phyloP scores from a whole-genome alignment of 1,140 invertebrate species.

The Panagrolaimus sp. region DNA sequence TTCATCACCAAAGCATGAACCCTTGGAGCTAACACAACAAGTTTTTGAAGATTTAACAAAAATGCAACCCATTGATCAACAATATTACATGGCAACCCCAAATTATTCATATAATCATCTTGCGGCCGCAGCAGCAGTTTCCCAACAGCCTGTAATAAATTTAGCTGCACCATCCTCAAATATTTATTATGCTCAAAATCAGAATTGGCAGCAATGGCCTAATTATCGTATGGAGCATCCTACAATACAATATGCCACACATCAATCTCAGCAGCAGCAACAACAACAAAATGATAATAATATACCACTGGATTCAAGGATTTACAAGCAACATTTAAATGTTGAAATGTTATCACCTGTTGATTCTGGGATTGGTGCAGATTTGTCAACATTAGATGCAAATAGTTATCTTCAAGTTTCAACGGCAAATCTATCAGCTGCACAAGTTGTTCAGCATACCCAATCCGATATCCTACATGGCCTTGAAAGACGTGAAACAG shows the following conservation, averaged over 20 bases:
- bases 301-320: not conserved
- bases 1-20: conserved; percentile 54
- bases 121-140: not conserved
- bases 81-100: too few species aligned
- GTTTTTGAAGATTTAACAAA: conserved; percentile 15
- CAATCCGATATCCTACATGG: conserved; percentile 30
- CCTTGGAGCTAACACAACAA: conserved; percentile 44
- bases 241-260: conserved; percentile 11
- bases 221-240: too few species aligned
- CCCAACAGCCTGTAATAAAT: conserved; percentile 26
- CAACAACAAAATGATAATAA: conserved; percentile 20
- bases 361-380: conserved; percentile 52
- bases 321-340: not conserved
- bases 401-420: conserved; percentile 25
- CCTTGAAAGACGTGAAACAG: conserved; percentile 57
- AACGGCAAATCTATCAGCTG: conserved; percentile 32
- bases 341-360: conserved; percentile 51
- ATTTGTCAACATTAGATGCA: conserved; percentile 40
- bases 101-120: too few species aligned
- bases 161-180: conserved; percentile 20
- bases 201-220: not conserved
- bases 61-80: too few species aligned
- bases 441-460: conserved; percentile 63
- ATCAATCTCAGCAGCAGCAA: conserved; percentile 22
- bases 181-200: not conserved